Base-by-base conservation (phyloP, 2,113 vertebrate genomes). In the Pelobates fuscus region DNA sequence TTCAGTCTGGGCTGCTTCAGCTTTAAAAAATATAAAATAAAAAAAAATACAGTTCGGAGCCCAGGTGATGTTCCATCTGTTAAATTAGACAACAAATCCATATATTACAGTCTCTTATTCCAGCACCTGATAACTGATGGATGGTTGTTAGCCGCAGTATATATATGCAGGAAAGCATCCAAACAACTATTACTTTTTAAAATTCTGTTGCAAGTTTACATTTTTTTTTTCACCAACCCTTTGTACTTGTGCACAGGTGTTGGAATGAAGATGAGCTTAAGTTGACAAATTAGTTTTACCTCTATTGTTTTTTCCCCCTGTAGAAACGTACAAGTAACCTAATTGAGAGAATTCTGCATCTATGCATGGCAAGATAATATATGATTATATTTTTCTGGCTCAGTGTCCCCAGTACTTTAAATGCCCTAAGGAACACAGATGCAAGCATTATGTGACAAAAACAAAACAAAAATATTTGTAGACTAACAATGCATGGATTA, bases 351-450 rank as follows among this genome's bases (percentile, higher is more conserved):
- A 24, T 76, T 67, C 63, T 27, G 37, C 24, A 76, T 76, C 72
- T 46, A 59, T 67, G 54, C 63, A 76, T 67, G 72, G 72, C 72
- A 76, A 59, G 32, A 76, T 76, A 76, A 67, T 76, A 57, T 76
- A 76, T 11, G 37, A 76, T 76, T 76, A 76, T 76, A 59, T 75
- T 32, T 63, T 60, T 59, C 63, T 76, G 72, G 72, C 72, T 67
- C 64, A 18, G 32, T 67, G 25, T 76, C 64, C 63, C 24, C 21
- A 46, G 55, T 58, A 67, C 54, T 76, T 76, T 23, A n/a, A 76
- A 66, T 76, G 63, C 72, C 72, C 72, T 49, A 67, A 63, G 58
- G 72, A 67, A 76, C 63, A 67, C 72, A 76, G 72, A 76, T 76
- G 72, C 72, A 76, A 67, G 44, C 63, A 60, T 14, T 46, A 67